Base-by-base conservation (phyloP, 2,797 vertebrate genomes). In the Protosalanx chinensis region DNA sequence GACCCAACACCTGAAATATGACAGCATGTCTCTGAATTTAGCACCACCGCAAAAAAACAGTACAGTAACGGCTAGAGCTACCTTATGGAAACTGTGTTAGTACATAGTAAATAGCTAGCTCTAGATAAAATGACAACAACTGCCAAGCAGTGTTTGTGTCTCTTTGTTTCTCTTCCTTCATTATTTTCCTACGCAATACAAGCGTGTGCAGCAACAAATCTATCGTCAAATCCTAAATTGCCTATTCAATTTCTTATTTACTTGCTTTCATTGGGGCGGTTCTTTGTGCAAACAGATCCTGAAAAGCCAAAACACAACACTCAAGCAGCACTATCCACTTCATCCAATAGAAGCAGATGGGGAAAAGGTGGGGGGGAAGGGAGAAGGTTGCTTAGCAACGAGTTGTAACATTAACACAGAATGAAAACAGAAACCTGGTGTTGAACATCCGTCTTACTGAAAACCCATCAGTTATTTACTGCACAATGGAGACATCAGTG, bases 371-470 rank as follows among this genome's bases (percentile, higher is more conserved):
- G 41, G 46, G 61, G 70, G 71, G 41, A 64, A 41, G 51, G 79
- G 74, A 12, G 49, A 33, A 69, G 64, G 91, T 92, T 91, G 89
- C 90, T 81, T 85, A 68, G 91, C 86, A 86, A 90, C 88, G 59
- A 77, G 82, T 82, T 83, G 82, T 86, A 91, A 89, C 88, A 89
- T 87, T 88, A 86, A 91, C 80, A 84, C 71, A 70, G 82, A 87
- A 81, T 83, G 86, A 85, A 90, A 88, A 89, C 86, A 89, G 85
- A 87, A 87, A 87, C 85, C 88, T 69, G 33, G 61, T 85, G 80
- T 81, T 63, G 82, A 82, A 81, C 83, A 87, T 84, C 81, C 84
- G 68, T 78, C 63, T 67, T 72, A 70, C 74, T 76, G 76, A 68
- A 37, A 76, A 82, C 46, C 69, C 51, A 70, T 74, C 58, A 32